Evolutionary conservation across 2,113 vertebrate species (phyloP), one percentile per base, ranked within the genome.

Genomic region (Xenus cinereus): DNA sequence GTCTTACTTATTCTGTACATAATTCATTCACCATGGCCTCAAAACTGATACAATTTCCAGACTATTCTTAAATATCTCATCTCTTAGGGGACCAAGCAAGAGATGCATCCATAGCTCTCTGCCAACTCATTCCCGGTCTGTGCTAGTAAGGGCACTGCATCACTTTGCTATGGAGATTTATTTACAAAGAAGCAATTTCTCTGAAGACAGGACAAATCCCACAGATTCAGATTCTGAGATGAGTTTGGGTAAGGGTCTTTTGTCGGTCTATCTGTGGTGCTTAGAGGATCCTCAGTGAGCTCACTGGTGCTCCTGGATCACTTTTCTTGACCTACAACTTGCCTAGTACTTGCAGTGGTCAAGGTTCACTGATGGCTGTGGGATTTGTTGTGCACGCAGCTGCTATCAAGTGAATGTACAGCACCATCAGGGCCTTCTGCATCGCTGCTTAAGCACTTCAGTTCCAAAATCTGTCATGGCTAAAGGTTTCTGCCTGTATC

Each of bases 311-410:
- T 73, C 27, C 37, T 37, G 30, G 19, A 57, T 69, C 48, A 69
- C 24, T 64, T 62, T 24, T 63, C n/a, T 68, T 75, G 35, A 56
- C 27, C 19, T 54, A 12, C n/a, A 56, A 2, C 16, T 76, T 7
- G 3, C 24, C 30, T 39, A 27, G 28, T 14, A 57, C 1, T 59
- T 51, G 7, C 15, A 78, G 14, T 13, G 12, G 7, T 33, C 66
- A 93, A 41, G 35, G 28, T 43, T 93, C 30, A 15, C 17, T 64
- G 51, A 6, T 27, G n/a, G 23, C 26, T 59, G 5, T 59, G 37
- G 20, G 17, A 46, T 60, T 91, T 63, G 15, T 72, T 78, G 43
- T 0, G 0, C 9, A 45, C 0, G 1, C 32, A 50, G 15, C 20
- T 90, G 26, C 10, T 76, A 8, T 71, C 57, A 46, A 8, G 9